Percentiles rank a stretch among this genome's conserved stretches.
Conservation (phyloP, 2,888 invertebrate species). For the Xanthorhoe spadicearia region DNA sequence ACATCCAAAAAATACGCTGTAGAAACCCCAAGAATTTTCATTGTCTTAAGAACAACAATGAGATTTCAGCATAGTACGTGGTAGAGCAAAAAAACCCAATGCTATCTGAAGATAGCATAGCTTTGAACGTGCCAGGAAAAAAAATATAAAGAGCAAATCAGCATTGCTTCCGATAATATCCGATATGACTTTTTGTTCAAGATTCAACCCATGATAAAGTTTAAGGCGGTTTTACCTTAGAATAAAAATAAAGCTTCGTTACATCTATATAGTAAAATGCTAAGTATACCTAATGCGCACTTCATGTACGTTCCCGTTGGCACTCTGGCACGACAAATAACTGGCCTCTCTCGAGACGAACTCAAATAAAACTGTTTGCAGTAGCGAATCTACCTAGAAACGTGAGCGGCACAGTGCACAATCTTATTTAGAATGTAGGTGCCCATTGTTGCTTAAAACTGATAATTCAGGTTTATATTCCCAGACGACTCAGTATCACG, state of each 20-base stretch:
- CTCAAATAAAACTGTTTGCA: slow-evolving; percentile 12
- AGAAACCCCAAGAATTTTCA: too few relatives aligned
- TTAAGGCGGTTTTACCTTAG: background rate
- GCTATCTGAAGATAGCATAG: too few relatives aligned
- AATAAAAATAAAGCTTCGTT: background rate
- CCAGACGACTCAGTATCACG: background rate
- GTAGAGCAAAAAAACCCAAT: too few relatives aligned
- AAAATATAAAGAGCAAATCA: too few relatives aligned
- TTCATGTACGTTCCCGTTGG: background rate
- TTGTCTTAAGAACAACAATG: too few relatives aligned
- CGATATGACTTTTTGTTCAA: background rate
- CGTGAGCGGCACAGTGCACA: background rate
- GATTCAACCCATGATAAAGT: background rate
- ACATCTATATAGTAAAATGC: slow-evolving; percentile 2
- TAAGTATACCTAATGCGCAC: slow-evolving; percentile 9
- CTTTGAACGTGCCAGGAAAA: too few relatives aligned
- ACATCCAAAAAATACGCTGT: too few relatives aligned
- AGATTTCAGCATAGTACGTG: too few relatives aligned
- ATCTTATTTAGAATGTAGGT: slow-evolving; percentile 14
- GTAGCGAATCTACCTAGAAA: background rate
- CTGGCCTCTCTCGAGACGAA: slow-evolving; percentile 6
- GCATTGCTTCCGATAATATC: too few relatives aligned
- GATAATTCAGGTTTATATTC: too few relatives aligned
- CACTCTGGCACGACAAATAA: slow-evolving; percentile 21
- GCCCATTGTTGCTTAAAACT: too few relatives aligned